Percentiles rank a stretch among this genome's conserved stretches.
Evolutionary conservation across 2,888 invertebrate genomes (phyloP).

Genomic region (Xestia sexstrigata): DNA sequence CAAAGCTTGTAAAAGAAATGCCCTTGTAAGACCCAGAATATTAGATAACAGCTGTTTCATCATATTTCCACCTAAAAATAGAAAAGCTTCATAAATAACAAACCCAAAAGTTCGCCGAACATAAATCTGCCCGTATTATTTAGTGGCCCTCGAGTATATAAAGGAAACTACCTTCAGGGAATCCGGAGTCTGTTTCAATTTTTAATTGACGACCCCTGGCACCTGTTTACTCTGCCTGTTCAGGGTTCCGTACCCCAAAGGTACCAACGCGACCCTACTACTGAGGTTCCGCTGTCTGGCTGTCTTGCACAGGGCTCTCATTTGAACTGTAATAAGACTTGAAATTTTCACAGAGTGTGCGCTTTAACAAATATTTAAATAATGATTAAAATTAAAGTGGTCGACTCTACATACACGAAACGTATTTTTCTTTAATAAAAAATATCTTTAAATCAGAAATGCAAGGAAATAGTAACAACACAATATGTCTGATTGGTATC

Average conservation of each 20-base stretch:
- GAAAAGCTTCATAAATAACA: conserved; percentile 34
- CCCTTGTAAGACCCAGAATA: not conserved
- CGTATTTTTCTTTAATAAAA: too few species aligned
- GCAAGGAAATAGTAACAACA: too few species aligned
- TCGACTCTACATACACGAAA: too few species aligned
- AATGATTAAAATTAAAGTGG: too few species aligned
- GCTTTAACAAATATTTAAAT: too few species aligned
- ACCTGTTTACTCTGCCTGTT: not conserved
- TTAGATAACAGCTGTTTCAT: conserved; percentile 18
- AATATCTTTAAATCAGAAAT: too few species aligned
- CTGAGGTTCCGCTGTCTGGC: too few species aligned
- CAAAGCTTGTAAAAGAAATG: not conserved
- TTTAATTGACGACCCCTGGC: conserved; percentile 28
- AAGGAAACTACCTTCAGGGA: conserved; percentile 28
- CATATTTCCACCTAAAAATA: conserved; percentile 39
- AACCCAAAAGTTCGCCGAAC: conserved; percentile 32
- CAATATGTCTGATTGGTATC: too few species aligned
- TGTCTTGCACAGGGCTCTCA: too few species aligned
- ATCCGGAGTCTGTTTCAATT: conserved; percentile 32
- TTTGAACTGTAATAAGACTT: too few species aligned
- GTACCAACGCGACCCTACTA: too few species aligned
- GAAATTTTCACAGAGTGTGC: too few species aligned
- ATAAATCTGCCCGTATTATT: conserved; percentile 43
- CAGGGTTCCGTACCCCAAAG: not conserved
- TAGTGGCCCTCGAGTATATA: conserved; percentile 37